phyloP scores from a whole-genome alignment of 92 coral and sea anemone species.

The Porites evermanni region DNA sequence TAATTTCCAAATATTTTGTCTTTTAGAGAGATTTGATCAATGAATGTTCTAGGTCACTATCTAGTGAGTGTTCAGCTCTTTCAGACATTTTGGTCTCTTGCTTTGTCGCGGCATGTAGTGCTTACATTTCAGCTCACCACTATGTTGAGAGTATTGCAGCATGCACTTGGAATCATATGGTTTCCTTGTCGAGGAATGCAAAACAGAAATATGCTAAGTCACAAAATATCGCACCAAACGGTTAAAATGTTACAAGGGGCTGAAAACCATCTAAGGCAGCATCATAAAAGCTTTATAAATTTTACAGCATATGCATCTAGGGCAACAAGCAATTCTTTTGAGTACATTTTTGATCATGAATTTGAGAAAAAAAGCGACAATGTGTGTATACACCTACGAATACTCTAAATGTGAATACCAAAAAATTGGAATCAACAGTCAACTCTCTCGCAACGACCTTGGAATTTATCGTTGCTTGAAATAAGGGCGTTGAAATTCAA shows the following conservation, averaged over 20 bases:
- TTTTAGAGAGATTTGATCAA: too few species aligned
- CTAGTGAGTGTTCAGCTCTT: too few species aligned
- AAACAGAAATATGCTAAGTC: neutral
- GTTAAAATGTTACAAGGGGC: neutral
- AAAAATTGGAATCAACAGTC: neutral
- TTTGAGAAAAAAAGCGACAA: too few species aligned
- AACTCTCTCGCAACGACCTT: slow-evolving; percentile 21
- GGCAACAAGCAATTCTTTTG: neutral
- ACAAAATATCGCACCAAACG: neutral
- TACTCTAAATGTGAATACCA: neutral
- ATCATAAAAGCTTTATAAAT: neutral
- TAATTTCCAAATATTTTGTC: too few species aligned
- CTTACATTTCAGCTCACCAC: neutral
- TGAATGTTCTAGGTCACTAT: too few species aligned
- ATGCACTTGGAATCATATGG: neutral
- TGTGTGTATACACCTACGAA: neutral
- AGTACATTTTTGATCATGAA: neutral
- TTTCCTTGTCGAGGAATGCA: slow-evolving; percentile 6
- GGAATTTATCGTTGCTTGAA: slow-evolving; percentile 25
- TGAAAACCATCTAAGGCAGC: neutral
- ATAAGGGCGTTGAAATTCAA: neutral
- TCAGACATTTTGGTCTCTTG: neutral
- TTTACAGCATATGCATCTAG: neutral
- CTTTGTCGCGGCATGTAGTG: too few species aligned
- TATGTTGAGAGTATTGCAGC: neutral